A percentile compares a stretch with the other conserved stretches of the same genome.
These are phyloP conservation scores for Diplogasteroides magnus DNA, from an alignment of 1,140 invertebrate genomes.

Conservation along the genomic window DNA sequence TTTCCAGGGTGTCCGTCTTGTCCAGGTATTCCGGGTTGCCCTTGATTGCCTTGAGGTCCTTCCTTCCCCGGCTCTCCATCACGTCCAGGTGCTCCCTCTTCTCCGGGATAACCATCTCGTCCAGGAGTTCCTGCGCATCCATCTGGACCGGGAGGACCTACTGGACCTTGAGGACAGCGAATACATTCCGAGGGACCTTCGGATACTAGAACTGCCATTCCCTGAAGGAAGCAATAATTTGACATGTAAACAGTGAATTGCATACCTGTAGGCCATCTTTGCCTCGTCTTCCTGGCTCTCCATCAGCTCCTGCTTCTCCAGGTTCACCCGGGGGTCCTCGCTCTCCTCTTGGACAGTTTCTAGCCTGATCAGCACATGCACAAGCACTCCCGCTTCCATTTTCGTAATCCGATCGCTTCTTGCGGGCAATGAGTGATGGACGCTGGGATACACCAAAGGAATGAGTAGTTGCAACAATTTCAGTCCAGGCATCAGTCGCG, in stretches of 20 bases:
- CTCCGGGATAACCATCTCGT: background rate
- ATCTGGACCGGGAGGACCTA: no score
- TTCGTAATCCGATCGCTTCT: no score
- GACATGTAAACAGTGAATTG: background rate
- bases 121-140: background rate
- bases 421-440: no score
- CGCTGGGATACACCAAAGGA: no score
- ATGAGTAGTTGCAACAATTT: no score
- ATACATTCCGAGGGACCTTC: background rate
- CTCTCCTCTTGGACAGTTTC: slow-evolving; percentile 2
- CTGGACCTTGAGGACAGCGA: background rate
- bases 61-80: background rate
- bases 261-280: background rate
- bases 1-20: background rate
- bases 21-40: no score
- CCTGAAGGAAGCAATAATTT: background rate
- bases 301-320: slow-evolving; percentile 3
- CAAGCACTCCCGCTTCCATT: background rate
- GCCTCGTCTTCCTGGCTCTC: slow-evolving; percentile 11
- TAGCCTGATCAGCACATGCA: background rate
- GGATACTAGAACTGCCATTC: background rate
- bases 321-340: background rate
- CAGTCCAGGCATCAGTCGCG: no score
- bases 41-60: background rate
- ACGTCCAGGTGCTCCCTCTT: background rate